phyloP scores from a whole-genome alignment of 2,797 vertebrate species.

The Eremophila alpestris region DNA sequence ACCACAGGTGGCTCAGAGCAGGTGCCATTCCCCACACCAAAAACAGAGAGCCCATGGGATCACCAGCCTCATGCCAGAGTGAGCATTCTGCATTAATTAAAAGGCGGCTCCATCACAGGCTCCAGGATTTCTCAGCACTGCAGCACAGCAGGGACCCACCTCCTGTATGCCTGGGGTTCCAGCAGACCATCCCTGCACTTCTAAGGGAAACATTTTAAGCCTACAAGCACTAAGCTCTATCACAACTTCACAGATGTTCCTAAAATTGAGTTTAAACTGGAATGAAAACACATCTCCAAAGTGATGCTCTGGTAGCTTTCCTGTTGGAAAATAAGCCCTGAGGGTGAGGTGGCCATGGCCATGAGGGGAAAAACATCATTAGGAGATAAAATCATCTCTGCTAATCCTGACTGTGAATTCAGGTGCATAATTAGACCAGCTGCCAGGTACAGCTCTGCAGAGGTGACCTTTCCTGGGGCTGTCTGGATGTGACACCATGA shows the following conservation, averaged over 20 bases:
- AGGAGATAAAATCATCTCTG: neutral
- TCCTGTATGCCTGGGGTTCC: neutral
- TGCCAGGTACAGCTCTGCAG: neutral
- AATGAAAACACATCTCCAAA: neutral
- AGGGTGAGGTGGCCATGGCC: neutral
- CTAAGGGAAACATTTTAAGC: neutral
- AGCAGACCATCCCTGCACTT: neutral
- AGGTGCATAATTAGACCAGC: neutral
- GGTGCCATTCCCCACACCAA: neutral
- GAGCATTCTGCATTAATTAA: neutral
- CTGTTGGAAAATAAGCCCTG: neutral
- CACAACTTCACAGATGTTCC: neutral
- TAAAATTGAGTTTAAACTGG: neutral
- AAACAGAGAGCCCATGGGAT: neutral
- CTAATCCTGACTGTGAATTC: neutral
- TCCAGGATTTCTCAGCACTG: neutral
- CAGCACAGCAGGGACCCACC: rapidly evolving
- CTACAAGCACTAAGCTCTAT: neutral
- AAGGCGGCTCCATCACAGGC: neutral
- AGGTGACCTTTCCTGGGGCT: neutral
- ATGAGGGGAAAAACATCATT: neutral
- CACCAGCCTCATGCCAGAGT: neutral
- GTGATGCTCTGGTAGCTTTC: neutral
- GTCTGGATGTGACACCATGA: neutral
- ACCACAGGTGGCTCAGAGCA: neutral